Evolutionary conservation across 1,140 invertebrate species (phyloP).

Genomic region (Euwallacea similis): DNA sequence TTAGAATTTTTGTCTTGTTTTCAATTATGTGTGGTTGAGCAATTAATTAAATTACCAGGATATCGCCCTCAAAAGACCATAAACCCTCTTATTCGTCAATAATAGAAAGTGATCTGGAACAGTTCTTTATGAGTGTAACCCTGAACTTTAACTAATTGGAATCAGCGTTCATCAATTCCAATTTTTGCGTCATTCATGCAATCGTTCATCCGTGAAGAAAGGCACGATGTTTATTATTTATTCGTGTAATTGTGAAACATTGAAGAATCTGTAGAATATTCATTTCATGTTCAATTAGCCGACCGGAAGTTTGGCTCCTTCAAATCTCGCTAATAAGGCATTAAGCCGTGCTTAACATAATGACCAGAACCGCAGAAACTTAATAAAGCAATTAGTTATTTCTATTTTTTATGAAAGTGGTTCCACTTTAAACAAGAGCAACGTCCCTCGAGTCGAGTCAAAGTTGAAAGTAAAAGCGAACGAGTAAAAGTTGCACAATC

Average conservation of each 20-base stretch:
- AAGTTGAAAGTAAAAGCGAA: constrained; percentile 4
- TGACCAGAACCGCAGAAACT: too few species aligned
- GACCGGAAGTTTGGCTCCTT: too few species aligned
- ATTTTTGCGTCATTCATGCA: background rate
- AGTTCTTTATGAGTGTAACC: constrained; percentile 4
- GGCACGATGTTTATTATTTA: background rate
- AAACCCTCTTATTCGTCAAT: background rate
- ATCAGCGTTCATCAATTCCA: background rate
- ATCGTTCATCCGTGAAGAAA: constrained; percentile 2
- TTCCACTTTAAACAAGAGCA: constrained; percentile 1
- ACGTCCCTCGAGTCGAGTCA: background rate
- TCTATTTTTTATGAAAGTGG: constrained; percentile 5
- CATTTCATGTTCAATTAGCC: too few species aligned
- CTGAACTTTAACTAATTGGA: constrained; percentile 19
- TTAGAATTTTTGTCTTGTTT: too few species aligned
- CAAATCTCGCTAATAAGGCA: too few species aligned
- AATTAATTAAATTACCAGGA: too few species aligned
- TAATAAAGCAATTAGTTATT: background rate
- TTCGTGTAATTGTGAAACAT: too few species aligned
- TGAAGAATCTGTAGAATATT: too few species aligned
- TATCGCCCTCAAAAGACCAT: background rate
- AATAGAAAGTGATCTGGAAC: constrained; percentile 1
- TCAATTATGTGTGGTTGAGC: too few species aligned
- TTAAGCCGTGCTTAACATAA: too few species aligned
- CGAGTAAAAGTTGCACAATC: constrained; percentile 4